Base-by-base conservation (phyloP, 2,888 invertebrate species). In the Trachelus iudaicus region DNA sequence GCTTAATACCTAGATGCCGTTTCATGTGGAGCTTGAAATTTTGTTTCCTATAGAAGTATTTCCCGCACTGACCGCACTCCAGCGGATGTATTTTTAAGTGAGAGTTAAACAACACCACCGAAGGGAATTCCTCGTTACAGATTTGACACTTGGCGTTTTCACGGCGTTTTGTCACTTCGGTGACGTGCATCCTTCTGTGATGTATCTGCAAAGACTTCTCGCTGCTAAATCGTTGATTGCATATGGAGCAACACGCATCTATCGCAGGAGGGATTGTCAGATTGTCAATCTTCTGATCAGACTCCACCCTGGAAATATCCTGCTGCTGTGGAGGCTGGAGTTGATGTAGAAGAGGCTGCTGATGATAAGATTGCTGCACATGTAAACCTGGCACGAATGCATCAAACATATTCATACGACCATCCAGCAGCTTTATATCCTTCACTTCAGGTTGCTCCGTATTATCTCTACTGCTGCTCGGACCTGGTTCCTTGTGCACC, bases 1-100 rank as follows among this genome's bases (percentile, higher is more conserved):
- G 95, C 89, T 95, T 96, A 88, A 97, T 95, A 31, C 95, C 96
- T 80, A 96, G 91, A 91, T 97, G 97, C 1, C 96, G 95, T 89
- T 96, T 96, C 89, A 96, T 93, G 89, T 97, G 97, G 71, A 96
- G 91, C 75, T 95, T 95, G 81, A 96, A 94, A 90, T 96, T 96
- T 83, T 95, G 95, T 89, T 95, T 94, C 31, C 95, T 93, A 87
- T 94, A 94, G 93, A 96, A 97, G 88, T 94, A 95, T 89, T 96
- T 96, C 23, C 96, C 96, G 88, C 97, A 97, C 31, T 96, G 94
- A 80, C 95, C 94, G 85, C 97, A 97, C 91, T 97, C 96, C 77
- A 97, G 93, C 0, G 97, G 97, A 90, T 97, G 97, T 73, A 95
- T 93, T 86, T 95, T 95, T 69, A 97, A 93, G 90, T 97, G 97